These are phyloP conservation scores for Tanypteryx hageni DNA, from an alignment of 2,888 invertebrate species.

Conservation along the genomic window DNA sequence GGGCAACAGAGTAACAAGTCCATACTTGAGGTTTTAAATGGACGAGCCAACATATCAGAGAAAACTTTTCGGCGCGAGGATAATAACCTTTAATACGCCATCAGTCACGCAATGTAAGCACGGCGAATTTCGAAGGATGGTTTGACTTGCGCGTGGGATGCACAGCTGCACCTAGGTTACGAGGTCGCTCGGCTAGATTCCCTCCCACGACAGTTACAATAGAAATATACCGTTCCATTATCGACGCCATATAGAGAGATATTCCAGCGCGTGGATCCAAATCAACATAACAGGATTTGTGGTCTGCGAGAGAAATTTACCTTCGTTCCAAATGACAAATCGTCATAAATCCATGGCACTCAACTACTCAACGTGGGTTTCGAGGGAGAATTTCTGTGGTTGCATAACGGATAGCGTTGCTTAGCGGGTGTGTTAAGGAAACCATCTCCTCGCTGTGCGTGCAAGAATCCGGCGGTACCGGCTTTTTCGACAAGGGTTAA, in stretches of 20 bases:
- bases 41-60: neutral
- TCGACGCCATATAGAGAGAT: neutral
- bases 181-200: neutral
- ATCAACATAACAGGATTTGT: neutral
- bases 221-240: neutral
- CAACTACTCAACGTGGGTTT: too few species aligned
- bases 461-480: too few species aligned
- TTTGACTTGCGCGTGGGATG: neutral
- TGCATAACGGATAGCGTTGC: too few species aligned
- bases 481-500: too few species aligned
- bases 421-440: too few species aligned
- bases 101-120: neutral
- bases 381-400: too few species aligned
- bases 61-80: neutral
- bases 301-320: neutral
- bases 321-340: too few species aligned
- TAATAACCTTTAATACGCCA: neutral
- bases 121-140: neutral
- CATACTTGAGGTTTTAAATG: neutral
- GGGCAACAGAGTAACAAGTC: too few species aligned
- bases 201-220: neutral
- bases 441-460: too few species aligned
- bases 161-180: conserved; percentile 15
- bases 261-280: neutral
- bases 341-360: too few species aligned